Conservation (phyloP, 2,797 vertebrate genomes). For the Artibeus lituratus region DNA sequence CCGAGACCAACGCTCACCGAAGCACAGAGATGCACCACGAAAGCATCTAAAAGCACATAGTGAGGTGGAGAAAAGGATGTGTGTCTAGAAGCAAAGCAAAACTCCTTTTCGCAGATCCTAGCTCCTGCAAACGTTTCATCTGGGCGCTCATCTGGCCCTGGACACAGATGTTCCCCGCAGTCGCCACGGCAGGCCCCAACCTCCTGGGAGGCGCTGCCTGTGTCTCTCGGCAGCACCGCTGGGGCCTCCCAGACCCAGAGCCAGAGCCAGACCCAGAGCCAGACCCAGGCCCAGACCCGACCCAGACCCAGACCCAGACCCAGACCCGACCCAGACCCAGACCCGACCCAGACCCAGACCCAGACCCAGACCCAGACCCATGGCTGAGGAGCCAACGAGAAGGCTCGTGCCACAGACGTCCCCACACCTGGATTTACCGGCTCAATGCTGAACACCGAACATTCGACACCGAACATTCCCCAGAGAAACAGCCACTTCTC, state of each 20-base stretch:
- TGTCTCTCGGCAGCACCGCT: background rate
- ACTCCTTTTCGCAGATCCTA: background rate
- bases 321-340: too few relatives aligned
- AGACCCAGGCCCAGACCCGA: too few relatives aligned
- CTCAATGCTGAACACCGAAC: background rate
- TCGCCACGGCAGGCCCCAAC: background rate
- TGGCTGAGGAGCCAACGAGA: background rate
- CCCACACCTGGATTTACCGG: background rate
- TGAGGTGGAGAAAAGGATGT: conserved; percentile 34
- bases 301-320: too few relatives aligned
- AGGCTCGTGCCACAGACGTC: background rate
- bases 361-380: too few relatives aligned
- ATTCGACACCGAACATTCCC: background rate
- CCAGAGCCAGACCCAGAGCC: too few relatives aligned
- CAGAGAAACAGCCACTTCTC: background rate
- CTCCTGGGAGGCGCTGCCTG: background rate
- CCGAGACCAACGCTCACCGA: background rate
- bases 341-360: too few relatives aligned
- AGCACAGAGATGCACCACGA: background rate
- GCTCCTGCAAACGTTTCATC: background rate
- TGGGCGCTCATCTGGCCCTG: background rate
- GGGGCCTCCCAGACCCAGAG: background rate
- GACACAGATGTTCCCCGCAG: background rate
- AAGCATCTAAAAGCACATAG: background rate
- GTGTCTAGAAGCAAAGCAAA: conserved; percentile 45